Evolutionary conservation across 2,113 vertebrate species (phyloP), one percentile per base, ranked within the genome.

Genomic region (Elephas maximus): DNA sequence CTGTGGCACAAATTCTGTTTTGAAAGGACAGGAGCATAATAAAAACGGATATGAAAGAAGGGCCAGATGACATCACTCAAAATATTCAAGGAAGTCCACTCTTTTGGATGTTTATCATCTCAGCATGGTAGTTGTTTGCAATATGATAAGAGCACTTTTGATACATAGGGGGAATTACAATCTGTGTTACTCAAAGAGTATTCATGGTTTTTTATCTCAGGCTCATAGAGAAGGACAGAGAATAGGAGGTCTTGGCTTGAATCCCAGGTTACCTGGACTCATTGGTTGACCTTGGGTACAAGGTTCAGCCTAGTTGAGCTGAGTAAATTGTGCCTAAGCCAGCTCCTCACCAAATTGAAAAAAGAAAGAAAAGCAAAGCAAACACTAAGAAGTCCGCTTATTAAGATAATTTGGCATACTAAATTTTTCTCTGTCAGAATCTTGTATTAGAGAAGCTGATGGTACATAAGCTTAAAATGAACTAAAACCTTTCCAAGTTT

Each of bases 81-180:
- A 95, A 94, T 84, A 79, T 81, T 91, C 82, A 95, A 98, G 98
- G 98, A 98, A 98, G 95, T 97, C 95, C 67, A 86, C 94, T 97
- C 83, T 97, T 63, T 96, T 97, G 90, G 87, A 77, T 99, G 98
- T 98, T 99, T 98, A 98, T 94, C 91, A 82, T 97, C 92, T 95
- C 97, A 95, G 94, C 93, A 80, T 95, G 97, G 97, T 98, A 85
- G 79, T 97, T 98, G 98, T 98, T 98, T 98, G 97, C 93, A 83
- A 69, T 98, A 37, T 93, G 98, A 98, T 98, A 99, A 98, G 98
- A 92, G 88, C 65, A 89, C 98, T 98, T 98, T 98, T 98, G 97
- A 93, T 97, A 67, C 95, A 48, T 89, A 90, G 69, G 76, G 87
- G 83, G 95, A 96, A 91, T 65, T 23, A 78, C 91, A 96, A 90